Conservation (phyloP, 2,888 invertebrate genomes). For the Colostygia pectinataria region DNA sequence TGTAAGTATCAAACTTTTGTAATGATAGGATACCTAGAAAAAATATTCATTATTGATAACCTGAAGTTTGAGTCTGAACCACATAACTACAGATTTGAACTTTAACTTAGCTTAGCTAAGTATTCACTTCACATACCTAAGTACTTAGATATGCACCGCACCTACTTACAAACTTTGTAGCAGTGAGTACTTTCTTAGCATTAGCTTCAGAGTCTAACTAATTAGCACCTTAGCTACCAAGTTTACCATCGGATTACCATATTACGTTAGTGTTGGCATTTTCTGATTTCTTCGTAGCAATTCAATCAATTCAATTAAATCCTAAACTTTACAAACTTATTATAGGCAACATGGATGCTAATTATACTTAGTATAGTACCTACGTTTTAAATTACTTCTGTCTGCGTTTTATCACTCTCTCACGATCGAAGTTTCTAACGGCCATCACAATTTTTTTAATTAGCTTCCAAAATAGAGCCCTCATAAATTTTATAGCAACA, state of each 20-base stretch:
- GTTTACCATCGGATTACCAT: slow-evolving; percentile 8
- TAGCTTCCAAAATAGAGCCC: slow-evolving; percentile 75
- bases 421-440: slow-evolving; percentile 71
- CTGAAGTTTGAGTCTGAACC: no score
- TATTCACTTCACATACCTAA: no score
- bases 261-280: background rate
- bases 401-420: slow-evolving; percentile 71
- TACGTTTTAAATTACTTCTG: slow-evolving; percentile 52
- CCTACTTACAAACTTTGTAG: background rate
- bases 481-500: slow-evolving; percentile 77
- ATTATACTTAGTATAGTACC: slow-evolving; percentile 41
- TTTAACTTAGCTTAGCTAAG: no score
- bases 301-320: slow-evolving; percentile 29
- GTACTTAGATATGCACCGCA: no score
- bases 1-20: no score
- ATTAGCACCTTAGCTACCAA: slow-evolving; percentile 4
- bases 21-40: no score
- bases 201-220: background rate
- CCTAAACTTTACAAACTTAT: slow-evolving; percentile 28
- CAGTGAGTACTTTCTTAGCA: background rate
- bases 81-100: no score
- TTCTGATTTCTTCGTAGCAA: slow-evolving; percentile 14
- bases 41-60: no score
- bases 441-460: slow-evolving; percentile 73
- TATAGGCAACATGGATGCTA: slow-evolving; percentile 35